Evolutionary conservation across 1,140 invertebrate genomes (phyloP).

Genomic region (Drosophila pachea): DNA sequence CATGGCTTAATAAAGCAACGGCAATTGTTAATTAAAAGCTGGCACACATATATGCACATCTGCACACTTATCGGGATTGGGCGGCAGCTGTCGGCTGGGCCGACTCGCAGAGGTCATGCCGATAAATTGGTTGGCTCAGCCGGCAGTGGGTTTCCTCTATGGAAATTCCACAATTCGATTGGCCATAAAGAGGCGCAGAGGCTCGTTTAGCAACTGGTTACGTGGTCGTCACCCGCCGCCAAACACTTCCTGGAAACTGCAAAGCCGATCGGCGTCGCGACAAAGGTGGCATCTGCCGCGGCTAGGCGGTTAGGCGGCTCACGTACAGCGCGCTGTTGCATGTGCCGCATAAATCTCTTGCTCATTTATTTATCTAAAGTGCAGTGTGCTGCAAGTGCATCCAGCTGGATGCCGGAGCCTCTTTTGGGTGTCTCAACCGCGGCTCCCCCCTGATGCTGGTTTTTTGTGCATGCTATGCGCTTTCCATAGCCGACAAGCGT

Average conservation of each 20-base stretch:
- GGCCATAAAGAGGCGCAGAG: conserved; percentile 52
- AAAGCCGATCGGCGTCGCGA: conserved; percentile 28
- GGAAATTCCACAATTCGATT: conserved; percentile 60
- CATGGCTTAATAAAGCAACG: conserved; percentile 36
- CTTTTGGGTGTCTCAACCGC: conserved; percentile 8
- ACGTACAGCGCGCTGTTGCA: conserved; percentile 47
- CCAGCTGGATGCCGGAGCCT: conserved; percentile 20
- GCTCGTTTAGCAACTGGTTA: conserved; percentile 73
- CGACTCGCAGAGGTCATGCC: conserved; percentile 50
- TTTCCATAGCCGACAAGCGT: conserved; percentile 50
- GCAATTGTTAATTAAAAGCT: conserved; percentile 38
- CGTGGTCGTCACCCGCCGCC: conserved; percentile 46
- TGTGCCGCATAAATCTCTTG: conserved; percentile 69
- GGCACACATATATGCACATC: neutral
- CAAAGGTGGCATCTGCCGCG: conserved; percentile 63
- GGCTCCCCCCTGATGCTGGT: conserved; percentile 25
- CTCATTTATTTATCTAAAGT: conserved; percentile 65
- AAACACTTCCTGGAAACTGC: conserved; percentile 64
- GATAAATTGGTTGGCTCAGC: conserved; percentile 50
- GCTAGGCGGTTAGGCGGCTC: conserved; percentile 31
- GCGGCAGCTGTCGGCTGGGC: conserved; percentile 20
- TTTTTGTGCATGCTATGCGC: conserved; percentile 64
- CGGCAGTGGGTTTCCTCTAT: conserved; percentile 43
- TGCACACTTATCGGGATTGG: conserved; percentile 1
- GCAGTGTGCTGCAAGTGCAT: conserved; percentile 19